Conservation (phyloP, 2,797 vertebrate genomes). For the Brotogeris chrysoptera region DNA sequence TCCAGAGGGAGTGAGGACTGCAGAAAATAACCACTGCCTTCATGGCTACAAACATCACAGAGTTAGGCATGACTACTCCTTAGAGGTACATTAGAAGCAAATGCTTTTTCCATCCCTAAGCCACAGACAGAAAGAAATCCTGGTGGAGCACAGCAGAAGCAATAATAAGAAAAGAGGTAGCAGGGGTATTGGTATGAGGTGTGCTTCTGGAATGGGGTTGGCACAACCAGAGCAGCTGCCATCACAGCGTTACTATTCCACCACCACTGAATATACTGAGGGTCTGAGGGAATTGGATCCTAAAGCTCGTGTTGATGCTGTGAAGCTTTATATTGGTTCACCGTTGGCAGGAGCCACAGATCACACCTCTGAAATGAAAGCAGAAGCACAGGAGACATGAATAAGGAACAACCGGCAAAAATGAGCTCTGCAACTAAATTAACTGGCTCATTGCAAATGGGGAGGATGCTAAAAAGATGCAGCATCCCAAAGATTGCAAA, state of each 20-base stretch:
- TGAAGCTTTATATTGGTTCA: background rate
- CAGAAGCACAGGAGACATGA: background rate
- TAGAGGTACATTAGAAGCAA: background rate
- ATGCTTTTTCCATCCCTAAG: background rate
- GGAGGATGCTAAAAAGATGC: background rate
- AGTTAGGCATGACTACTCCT: background rate
- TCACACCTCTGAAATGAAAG: background rate
- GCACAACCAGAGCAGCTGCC: background rate
- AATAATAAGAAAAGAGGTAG: background rate
- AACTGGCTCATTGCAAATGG: background rate
- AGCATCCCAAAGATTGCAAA: background rate
- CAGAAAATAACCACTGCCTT: background rate
- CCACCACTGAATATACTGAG: background rate
- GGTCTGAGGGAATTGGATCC: rapidly evolving
- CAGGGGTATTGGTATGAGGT: background rate
- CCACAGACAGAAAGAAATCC: background rate
- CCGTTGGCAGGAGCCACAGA: background rate
- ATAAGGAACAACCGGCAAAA: background rate
- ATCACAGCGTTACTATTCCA: background rate
- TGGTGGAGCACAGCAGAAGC: background rate
- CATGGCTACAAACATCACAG: background rate
- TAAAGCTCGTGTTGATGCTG: background rate
- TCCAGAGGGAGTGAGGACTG: background rate
- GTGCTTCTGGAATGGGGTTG: background rate
- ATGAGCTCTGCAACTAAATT: background rate